Evolutionary conservation across 2,113 vertebrate species (phyloP).

Genomic region (Myiagra hebetior): DNA sequence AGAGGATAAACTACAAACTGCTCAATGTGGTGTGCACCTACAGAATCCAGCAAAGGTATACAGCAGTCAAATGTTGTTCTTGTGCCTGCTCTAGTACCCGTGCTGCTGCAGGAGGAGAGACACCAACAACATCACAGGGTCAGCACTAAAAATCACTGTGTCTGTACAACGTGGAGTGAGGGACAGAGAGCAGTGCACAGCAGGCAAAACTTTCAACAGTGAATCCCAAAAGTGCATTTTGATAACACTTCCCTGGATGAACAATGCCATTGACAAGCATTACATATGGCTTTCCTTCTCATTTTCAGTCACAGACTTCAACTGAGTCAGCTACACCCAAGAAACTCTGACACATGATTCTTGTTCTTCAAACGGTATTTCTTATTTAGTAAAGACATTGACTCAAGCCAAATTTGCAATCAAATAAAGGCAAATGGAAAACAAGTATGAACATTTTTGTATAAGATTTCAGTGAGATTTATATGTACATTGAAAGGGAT

Average conservation of each 20-base stretch:
- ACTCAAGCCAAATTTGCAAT: neutral
- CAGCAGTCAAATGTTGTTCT: neutral
- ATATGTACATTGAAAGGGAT: neutral
- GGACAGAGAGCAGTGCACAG: neutral
- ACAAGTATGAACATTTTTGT: neutral
- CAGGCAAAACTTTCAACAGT: neutral
- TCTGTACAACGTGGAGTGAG: accelerated
- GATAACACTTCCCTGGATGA: neutral
- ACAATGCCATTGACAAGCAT: neutral
- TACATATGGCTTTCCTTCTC: neutral
- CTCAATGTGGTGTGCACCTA: neutral
- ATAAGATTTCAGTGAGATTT: neutral
- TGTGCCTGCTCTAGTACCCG: neutral
- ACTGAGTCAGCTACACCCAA: neutral
- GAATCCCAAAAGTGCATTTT: neutral
- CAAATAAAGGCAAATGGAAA: neutral
- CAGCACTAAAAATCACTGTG: neutral
- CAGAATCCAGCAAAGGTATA: neutral
- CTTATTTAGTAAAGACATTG: neutral
- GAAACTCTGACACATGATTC: neutral
- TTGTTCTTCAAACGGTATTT: neutral
- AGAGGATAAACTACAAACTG: neutral
- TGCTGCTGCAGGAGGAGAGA: neutral
- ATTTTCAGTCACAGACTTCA: neutral
- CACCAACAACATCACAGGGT: neutral